Evolutionary conservation across 1,140 invertebrate species (phyloP).

Genomic region (Ephestia elutella): DNA sequence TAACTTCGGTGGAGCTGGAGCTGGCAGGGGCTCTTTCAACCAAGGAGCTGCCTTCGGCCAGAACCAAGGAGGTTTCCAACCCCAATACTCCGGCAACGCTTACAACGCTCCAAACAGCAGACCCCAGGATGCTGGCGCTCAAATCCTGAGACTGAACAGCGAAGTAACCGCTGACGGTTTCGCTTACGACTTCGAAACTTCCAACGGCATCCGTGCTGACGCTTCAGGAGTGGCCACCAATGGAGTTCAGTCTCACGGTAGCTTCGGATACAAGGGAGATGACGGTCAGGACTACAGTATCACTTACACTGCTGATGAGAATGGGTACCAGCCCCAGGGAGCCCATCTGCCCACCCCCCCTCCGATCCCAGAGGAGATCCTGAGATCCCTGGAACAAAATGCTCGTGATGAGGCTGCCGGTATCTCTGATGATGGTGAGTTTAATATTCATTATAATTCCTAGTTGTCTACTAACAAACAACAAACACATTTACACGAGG

Average conservation of each 20-base stretch:
- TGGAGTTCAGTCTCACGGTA: constrained; percentile 58
- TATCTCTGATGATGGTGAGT: constrained; percentile 66
- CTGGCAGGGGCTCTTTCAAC: constrained; percentile 12
- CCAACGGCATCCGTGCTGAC: constrained; percentile 64
- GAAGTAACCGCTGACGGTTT: constrained; percentile 64
- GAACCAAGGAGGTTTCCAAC: neutral
- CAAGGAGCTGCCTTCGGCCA: constrained; percentile 15
- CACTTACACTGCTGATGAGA: constrained; percentile 86
- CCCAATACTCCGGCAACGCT: constrained; percentile 14
- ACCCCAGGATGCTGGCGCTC: constrained; percentile 52
- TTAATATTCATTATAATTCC: neutral
- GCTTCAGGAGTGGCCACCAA: constrained; percentile 59
- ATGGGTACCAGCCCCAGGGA: constrained; percentile 83
- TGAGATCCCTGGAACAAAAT: constrained; percentile 65
- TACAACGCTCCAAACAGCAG: constrained; percentile 25
- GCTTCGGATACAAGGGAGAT: constrained; percentile 73
- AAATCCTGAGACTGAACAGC: constrained; percentile 58
- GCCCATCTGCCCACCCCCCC: constrained; percentile 86
- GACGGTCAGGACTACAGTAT: constrained; percentile 83
- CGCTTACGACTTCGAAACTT: constrained; percentile 66
- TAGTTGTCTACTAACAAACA: no score
- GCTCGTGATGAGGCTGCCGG: constrained; percentile 66
- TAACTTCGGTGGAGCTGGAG: constrained; percentile 18
- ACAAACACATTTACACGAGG: no score
- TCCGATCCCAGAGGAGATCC: constrained; percentile 78